Base-by-base conservation (phyloP, 2,888 invertebrate genomes). In the Scaptomyza polygonia region DNA sequence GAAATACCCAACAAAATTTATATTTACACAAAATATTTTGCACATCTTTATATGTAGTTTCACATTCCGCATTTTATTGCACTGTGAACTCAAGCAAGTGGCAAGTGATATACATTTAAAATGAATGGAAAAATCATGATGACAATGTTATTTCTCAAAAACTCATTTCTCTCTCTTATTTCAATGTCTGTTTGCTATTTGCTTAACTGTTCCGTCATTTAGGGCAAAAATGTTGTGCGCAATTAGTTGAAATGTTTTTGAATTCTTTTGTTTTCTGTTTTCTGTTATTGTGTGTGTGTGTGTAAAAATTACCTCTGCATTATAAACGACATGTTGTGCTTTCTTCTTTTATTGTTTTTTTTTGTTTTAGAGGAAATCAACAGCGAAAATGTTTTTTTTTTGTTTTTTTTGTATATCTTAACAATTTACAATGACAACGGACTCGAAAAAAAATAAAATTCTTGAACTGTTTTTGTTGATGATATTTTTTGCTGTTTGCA, bases 81-180 rank as follows among this genome's bases (percentile, higher is more conserved):
- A 43, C 32, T 34, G 43, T 44, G 47, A 42, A 34, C 29, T n/a
- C n/a, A 27, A 36, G 27, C 25, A 52, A 51, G 44, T 55, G 32
- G 27, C 25, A 52, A 51, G 44, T 55, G 32, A 42, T 36, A 53
- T n/a, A 14, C 40, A 29, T 64, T 53, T 49, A 40, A 29, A 30
- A 36, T 57, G 52, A 25, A 4, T 58, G 59, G 58, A 30, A 56
- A 68, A 69, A 72, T 74, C 73, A 65, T 42, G 75, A 86, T 86
- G 83, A 82, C 75, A 65, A 79, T 79, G 76, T 79, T 67, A 79
- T 66, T 86, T 82, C 86, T 73, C n/a, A 27, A 68, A 72, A 82
- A 85, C 39, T 49, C 44, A 47, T 21, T 36, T 42, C 39, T 57
- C 47, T 43, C 36, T 53, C 45, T 51, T 70, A 56, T 79, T 74